Percentiles rank a stretch among this genome's conserved stretches.
Conservation (phyloP, 2,797 vertebrate species). For the Schizopygopsis pylzovi region DNA sequence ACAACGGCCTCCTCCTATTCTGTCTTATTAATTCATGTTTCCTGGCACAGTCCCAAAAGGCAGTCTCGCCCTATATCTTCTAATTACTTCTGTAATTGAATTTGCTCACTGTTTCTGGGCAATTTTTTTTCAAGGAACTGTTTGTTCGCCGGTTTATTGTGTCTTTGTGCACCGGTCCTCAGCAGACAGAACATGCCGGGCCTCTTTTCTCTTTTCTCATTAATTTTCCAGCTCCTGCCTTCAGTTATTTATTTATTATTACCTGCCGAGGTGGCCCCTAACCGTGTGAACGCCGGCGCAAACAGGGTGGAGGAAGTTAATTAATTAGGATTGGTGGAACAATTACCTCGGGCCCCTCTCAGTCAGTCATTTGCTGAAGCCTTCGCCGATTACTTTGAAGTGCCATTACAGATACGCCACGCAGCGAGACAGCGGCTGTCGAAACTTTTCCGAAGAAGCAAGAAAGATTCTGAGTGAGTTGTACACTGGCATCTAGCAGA, state of each 20-base stretch:
- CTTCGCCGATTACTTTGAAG: conserved; percentile 74
- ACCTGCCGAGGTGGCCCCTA: conserved; percentile 66
- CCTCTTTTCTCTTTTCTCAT: conserved; percentile 90
- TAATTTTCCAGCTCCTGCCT: conserved; percentile 90
- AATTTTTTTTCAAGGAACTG: conserved; percentile 97
- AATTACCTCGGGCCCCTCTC: conserved; percentile 87
- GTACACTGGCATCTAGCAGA: conserved; percentile 39
- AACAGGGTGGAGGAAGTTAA: conserved; percentile 91
- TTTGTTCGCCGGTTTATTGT: conserved; percentile 99
- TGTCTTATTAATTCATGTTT: conserved; percentile 99
- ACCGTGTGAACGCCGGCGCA: conserved; percentile 84
- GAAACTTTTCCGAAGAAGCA: neutral
- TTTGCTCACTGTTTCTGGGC: conserved; percentile 99
- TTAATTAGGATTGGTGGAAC: conserved; percentile 94
- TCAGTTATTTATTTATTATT: conserved; percentile 87
- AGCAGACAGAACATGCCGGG: conserved; percentile 88
- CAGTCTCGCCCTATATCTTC: conserved; percentile 99
- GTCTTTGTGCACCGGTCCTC: conserved; percentile 94
- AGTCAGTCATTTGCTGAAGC: conserved; percentile 86
- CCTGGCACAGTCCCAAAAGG: conserved; percentile 94
- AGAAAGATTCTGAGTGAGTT: conserved; percentile 49
- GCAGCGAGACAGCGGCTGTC: neutral
- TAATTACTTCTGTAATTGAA: conserved; percentile 99
- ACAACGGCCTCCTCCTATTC: conserved; percentile 91
- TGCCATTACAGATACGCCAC: conserved; percentile 42